Conservation (phyloP, 2,888 invertebrate genomes). For the Brenthis daphne region DNA sequence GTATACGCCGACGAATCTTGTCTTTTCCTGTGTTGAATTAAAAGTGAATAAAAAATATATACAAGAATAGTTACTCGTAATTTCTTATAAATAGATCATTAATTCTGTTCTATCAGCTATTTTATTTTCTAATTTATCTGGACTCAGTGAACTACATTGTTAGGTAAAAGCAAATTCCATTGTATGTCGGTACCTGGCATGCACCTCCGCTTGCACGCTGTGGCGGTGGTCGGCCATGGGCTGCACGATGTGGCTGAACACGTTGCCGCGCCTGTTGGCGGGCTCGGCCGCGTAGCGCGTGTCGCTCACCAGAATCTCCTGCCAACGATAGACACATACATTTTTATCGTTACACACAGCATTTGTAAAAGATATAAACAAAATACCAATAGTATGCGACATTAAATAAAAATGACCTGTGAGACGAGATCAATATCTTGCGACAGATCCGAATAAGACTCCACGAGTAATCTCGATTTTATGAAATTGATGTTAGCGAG, state of each 20-base stretch:
- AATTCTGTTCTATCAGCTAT: no score
- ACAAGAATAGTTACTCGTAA: no score
- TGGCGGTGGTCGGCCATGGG: conserved; percentile 84
- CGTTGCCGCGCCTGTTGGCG: conserved; percentile 88
- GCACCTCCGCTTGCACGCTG: conserved; percentile 88
- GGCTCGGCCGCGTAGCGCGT: conserved; percentile 86
- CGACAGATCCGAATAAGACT: conserved; percentile 92
- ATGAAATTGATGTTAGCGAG: conserved; percentile 96
- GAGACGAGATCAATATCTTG: conserved; percentile 97
- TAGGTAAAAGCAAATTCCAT: no score
- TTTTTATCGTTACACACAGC: no score
- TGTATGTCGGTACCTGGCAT: conserved; percentile 75
- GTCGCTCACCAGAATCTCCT: conserved; percentile 90
- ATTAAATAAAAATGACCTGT: conserved; percentile 76
- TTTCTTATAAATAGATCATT: no score
- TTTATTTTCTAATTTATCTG: no score
- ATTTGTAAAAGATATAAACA: not conserved
- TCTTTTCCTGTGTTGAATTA: conserved; percentile 74
- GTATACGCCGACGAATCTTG: conserved; percentile 89
- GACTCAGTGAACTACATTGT: no score
- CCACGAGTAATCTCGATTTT: conserved; percentile 92
- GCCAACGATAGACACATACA: not conserved
- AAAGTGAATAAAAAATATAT: not conserved
- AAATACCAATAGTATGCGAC: not conserved
- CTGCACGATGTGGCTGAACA: conserved; percentile 94